These are phyloP conservation scores for Hystrix cristata DNA, from an alignment of 2,113 vertebrate species.

Conservation along the genomic window DNA sequence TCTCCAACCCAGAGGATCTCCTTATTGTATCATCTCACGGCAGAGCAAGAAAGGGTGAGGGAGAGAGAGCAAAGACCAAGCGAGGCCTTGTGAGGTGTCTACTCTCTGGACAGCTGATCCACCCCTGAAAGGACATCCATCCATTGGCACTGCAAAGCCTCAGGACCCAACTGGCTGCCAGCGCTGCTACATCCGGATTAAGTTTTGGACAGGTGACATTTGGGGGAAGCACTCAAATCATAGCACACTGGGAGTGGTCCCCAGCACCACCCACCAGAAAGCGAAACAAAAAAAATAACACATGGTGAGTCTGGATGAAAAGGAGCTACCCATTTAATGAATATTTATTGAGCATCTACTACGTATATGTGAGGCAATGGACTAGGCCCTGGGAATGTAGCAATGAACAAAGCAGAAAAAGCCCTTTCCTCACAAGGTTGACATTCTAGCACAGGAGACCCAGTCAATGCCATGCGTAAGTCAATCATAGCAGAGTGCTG, in stretches of 20 bases:
- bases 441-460: background rate
- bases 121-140: background rate
- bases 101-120: background rate
- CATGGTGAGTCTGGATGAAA: background rate
- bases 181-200: background rate
- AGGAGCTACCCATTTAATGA: background rate
- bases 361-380: background rate
- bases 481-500: background rate
- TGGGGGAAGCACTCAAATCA: background rate
- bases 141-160: too few species aligned
- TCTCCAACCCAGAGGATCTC: background rate
- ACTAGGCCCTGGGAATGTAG: background rate
- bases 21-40: background rate
- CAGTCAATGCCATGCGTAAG: accelerated
- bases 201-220: background rate
- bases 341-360: background rate
- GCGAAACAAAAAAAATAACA: background rate
- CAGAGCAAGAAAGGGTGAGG: background rate
- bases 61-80: background rate
- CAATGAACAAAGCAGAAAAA: background rate
- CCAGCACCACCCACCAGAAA: background rate
- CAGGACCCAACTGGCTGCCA: too few species aligned
- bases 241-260: background rate
- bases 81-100: too few species aligned
- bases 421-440: background rate